These are phyloP conservation scores for Lamellibrachia luymesi DNA, from an alignment of 1,140 invertebrate genomes.

Conservation along the genomic window DNA sequence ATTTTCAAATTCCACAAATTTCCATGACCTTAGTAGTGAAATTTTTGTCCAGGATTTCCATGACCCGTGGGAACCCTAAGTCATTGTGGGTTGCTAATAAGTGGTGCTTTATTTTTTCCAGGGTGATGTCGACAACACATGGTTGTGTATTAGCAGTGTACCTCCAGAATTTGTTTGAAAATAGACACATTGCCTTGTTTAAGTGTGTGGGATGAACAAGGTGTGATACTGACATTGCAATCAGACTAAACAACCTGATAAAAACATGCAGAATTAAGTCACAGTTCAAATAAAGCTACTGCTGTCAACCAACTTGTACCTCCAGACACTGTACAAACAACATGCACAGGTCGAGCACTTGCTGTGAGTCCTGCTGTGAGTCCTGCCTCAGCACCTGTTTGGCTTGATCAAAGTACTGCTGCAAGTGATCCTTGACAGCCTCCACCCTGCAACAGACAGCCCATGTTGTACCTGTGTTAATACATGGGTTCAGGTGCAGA, in stretches of 20 bases:
- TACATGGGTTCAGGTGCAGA: neutral
- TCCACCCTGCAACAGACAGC: conserved; percentile 25
- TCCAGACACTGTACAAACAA: conserved; percentile 43
- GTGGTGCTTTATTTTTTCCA: neutral
- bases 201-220: neutral
- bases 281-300: neutral
- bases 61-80: too few species aligned
- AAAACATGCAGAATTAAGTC: neutral
- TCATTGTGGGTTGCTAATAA: neutral
- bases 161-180: neutral
- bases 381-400: neutral
- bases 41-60: too few species aligned
- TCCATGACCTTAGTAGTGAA: too few species aligned
- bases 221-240: neutral
- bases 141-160: neutral
- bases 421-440: conserved; percentile 27
- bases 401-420: conserved; percentile 29
- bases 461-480: neutral
- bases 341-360: conserved; percentile 28
- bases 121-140: too few species aligned
- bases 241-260: neutral
- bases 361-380: neutral
- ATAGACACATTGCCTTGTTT: neutral
- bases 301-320: conserved; percentile 29
- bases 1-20: too few species aligned